A percentile compares a stretch with the other conserved stretches of the same genome.
Evolutionary conservation across 1,140 invertebrate species (phyloP).

Genomic region (Acromyrmex charruanus): DNA sequence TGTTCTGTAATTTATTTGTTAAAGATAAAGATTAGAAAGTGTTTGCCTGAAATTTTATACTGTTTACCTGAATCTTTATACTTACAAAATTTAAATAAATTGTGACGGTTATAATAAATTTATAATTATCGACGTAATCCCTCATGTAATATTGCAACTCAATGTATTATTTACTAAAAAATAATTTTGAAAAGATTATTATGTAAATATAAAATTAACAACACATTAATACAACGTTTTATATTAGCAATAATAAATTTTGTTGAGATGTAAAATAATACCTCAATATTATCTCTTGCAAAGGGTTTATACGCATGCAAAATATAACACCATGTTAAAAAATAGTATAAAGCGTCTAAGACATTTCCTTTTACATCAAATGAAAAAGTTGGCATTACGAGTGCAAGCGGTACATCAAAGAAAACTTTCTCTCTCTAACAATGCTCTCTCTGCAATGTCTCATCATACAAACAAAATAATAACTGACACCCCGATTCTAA

Average conservation of each 20-base stretch:
- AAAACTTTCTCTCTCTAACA: slow-evolving; percentile 77
- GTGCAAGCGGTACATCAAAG: slow-evolving; percentile 79
- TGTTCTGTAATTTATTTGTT: no score
- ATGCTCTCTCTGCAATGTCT: slow-evolving; percentile 35
- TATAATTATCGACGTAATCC: no score
- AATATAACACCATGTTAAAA: slow-evolving; percentile 50
- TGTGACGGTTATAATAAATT: no score
- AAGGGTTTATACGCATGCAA: not conserved
- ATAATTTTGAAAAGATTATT: no score
- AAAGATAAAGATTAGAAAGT: no score
- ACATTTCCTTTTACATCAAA: slow-evolving; percentile 80
- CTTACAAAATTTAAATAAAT: no score
- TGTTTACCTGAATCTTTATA: no score
- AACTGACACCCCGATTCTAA: slow-evolving; percentile 73
- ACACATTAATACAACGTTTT: not conserved
- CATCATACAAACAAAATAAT: slow-evolving; percentile 80
- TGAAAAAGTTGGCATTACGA: slow-evolving; percentile 80
- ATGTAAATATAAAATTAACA: not conserved
- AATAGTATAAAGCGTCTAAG: slow-evolving; percentile 68
- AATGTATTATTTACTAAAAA: no score
- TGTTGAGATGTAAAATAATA: not conserved
- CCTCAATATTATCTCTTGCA: slow-evolving; percentile 39
- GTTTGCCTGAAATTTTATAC: no score
- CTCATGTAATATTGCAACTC: no score
- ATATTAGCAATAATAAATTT: no score